Evolutionary conservation across 2,113 vertebrate species (phyloP).

Genomic region (Paracanthobrama guichenoti): DNA sequence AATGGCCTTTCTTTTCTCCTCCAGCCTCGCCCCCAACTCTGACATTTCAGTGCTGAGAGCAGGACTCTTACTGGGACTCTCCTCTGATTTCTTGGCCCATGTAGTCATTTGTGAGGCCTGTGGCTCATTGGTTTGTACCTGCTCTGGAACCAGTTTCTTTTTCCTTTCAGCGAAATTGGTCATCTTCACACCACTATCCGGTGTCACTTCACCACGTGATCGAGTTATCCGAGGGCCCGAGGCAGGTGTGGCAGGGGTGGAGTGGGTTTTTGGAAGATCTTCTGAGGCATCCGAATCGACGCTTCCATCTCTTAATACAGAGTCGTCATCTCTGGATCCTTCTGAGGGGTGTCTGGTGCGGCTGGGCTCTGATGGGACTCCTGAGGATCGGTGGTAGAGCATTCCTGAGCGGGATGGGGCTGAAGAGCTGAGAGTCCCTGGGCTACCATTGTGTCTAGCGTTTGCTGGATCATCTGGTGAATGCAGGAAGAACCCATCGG

Average conservation of each 20-base stretch:
- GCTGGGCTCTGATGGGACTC: slow-evolving; percentile 58
- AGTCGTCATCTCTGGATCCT: slow-evolving; percentile 80
- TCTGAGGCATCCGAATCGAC: slow-evolving; percentile 83
- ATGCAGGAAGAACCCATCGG: slow-evolving; percentile 90
- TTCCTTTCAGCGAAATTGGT: slow-evolving; percentile 91
- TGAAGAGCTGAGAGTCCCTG: slow-evolving; percentile 68
- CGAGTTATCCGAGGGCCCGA: slow-evolving; percentile 23
- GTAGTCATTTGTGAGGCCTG: slow-evolving; percentile 63
- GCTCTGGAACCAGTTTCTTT: slow-evolving; percentile 77
- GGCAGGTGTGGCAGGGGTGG: slow-evolving; percentile 69
- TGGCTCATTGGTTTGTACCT: slow-evolving; percentile 61
- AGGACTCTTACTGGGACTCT: slow-evolving; percentile 78
- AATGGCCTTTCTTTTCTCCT: slow-evolving; percentile 90
- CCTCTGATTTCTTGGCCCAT: slow-evolving; percentile 74
- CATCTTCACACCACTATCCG: slow-evolving; percentile 85
- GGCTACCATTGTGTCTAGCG: slow-evolving; percentile 59
- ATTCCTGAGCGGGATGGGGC: slow-evolving; percentile 74
- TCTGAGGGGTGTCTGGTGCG: slow-evolving; percentile 73
- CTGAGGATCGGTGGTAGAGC: slow-evolving; percentile 66
- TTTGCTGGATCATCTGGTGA: slow-evolving; percentile 77
- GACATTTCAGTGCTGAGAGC: slow-evolving; percentile 85
- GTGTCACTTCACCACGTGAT: slow-evolving; percentile 53
- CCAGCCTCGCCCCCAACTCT: slow-evolving; percentile 82
- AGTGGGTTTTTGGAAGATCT: slow-evolving; percentile 75
- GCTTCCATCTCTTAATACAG: slow-evolving; percentile 80